phyloP scores from a whole-genome alignment of 1,140 invertebrate genomes.

The Drosophila lini region DNA sequence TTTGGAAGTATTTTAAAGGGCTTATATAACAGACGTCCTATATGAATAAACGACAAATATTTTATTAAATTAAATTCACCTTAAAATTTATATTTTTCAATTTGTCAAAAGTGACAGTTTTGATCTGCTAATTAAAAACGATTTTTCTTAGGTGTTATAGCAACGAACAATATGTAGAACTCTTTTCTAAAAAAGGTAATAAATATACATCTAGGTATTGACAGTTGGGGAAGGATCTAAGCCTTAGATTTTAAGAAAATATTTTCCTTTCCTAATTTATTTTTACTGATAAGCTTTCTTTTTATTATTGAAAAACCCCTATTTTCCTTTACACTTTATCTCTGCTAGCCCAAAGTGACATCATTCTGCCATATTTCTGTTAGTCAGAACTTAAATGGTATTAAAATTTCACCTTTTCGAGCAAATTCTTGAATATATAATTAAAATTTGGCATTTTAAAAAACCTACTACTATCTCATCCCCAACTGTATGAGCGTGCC shows the following conservation, averaged over 20 bases:
- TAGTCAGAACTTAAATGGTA: neutral
- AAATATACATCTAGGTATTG: neutral
- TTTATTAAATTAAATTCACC: neutral
- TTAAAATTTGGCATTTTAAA: no score
- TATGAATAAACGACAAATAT: no score
- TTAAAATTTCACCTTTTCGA: neutral
- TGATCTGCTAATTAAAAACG: neutral
- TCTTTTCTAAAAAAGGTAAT: neutral
- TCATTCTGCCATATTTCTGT: neutral
- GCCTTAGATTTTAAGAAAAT: no score
- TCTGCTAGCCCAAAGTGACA: neutral
- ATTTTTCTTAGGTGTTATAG: neutral
- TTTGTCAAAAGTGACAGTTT: neutral
- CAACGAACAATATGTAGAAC: neutral
- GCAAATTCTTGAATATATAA: neutral
- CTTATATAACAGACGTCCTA: no score
- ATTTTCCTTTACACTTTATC: neutral
- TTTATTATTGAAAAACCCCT: neutral
- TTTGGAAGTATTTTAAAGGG: neutral
- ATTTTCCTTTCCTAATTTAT: no score
- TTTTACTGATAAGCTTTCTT: neutral
- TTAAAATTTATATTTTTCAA: neutral
- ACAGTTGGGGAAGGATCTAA: neutral
- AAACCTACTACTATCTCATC: neutral
- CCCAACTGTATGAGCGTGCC: constrained; percentile 23